Percentiles rank a stretch among this genome's conserved stretches.
phyloP scores from a whole-genome alignment of 2,888 invertebrate species.

The Diadegma fenestrale region DNA sequence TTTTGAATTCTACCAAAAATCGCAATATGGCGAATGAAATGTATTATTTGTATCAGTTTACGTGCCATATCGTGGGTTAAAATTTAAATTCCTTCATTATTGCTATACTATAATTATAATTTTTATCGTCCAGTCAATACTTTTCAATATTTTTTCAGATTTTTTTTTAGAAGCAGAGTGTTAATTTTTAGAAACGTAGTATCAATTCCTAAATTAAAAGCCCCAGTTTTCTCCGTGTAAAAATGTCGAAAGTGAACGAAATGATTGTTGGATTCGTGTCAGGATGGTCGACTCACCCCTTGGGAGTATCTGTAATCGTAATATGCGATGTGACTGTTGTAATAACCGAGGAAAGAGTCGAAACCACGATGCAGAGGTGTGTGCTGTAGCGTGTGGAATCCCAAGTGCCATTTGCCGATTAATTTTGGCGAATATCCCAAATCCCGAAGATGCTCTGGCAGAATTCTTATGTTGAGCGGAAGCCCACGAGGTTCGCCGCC shows the following conservation, averaged over 20 bases:
- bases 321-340: constrained; percentile 94
- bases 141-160: no score
- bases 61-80: no score
- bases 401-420: constrained; percentile 88
- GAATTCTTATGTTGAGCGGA: constrained; percentile 85
- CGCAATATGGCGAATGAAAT: no score
- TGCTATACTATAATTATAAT: no score
- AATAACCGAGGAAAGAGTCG: constrained; percentile 93
- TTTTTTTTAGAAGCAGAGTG: no score
- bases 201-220: no score
- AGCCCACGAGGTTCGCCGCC: constrained; percentile 86
- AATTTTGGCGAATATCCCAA: constrained; percentile 86
- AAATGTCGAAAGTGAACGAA: not conserved
- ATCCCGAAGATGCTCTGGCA: constrained; percentile 86
- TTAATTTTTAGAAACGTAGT: no score
- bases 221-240: no score
- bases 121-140: no score
- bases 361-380: constrained; percentile 92
- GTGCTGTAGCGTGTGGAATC: constrained; percentile 86
- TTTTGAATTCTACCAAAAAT: no score
- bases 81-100: no score
- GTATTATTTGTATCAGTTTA: no score
- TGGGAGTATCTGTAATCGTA: constrained; percentile 88
- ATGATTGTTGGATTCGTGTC: not conserved
- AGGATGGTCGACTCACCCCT: constrained; percentile 75